Conservation (phyloP, 2,113 vertebrate species). For the Pollimyrus isidori region DNA sequence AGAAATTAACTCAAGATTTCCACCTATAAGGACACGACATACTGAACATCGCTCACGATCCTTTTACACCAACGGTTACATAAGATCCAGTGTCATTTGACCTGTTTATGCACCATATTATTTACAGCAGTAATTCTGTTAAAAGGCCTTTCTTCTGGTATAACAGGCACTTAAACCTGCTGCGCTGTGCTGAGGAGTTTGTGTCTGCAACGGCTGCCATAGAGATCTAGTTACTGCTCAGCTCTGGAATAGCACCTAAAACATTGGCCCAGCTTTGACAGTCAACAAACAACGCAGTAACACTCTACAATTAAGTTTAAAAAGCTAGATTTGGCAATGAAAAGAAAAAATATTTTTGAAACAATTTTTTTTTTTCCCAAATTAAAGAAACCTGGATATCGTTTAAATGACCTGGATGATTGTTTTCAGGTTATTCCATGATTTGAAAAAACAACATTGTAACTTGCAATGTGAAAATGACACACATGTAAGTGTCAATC, state of each 20-base stretch:
- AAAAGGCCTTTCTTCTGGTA: background rate
- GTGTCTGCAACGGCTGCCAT: background rate
- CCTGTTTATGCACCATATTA: background rate
- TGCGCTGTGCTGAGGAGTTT: background rate
- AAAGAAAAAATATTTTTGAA: background rate
- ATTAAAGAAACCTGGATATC: background rate
- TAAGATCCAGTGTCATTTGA: background rate
- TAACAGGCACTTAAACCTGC: background rate
- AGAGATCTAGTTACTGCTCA: background rate
- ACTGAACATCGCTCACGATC: background rate
- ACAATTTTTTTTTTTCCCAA: background rate
- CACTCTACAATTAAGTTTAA: background rate
- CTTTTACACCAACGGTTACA: background rate
- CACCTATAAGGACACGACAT: background rate
- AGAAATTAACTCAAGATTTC: conserved; percentile 10
- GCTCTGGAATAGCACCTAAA: background rate
- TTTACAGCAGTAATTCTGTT: background rate
- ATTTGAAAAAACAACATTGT: background rate
- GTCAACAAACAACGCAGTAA: background rate
- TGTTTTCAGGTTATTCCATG: background rate
- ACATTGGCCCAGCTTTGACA: background rate
- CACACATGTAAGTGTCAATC: background rate
- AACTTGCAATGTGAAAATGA: background rate
- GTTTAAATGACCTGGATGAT: background rate
- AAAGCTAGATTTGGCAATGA: background rate